Percentiles rank a stretch among this genome's conserved stretches.
phyloP scores from a whole-genome alignment of 2,888 invertebrate species.

The Neocrepidodera transversa region DNA sequence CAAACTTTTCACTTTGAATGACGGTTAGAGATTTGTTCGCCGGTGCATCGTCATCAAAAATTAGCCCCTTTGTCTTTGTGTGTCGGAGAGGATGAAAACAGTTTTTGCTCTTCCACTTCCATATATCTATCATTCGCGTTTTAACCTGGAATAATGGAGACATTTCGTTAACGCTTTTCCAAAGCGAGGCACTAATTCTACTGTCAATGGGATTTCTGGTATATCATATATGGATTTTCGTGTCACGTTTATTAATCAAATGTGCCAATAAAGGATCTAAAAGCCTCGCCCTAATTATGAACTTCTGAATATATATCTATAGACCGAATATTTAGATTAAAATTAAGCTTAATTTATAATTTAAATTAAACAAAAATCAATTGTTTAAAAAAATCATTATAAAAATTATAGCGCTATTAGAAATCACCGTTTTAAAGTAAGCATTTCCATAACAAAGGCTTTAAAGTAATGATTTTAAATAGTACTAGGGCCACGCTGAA shows the following conservation, averaged over 20 bases:
- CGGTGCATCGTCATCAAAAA: constrained; percentile 10
- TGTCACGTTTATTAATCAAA: constrained; percentile 7
- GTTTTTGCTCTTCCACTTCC: constrained; percentile 13
- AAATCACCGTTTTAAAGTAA: too few relatives aligned
- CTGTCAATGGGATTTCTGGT: constrained; percentile 7
- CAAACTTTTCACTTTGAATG: constrained; percentile 15
- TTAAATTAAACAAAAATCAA: too few relatives aligned
- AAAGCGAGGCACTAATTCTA: constrained; percentile 4
- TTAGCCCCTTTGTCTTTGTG: constrained; percentile 23
- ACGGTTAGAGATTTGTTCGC: constrained; percentile 11
- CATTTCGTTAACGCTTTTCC: constrained; percentile 9
- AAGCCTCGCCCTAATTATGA: not conserved
- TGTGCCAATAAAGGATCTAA: not conserved
- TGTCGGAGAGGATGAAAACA: constrained; percentile 3
- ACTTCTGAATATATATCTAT: not conserved
- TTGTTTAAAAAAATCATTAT: too few relatives aligned
- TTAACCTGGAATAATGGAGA: constrained; percentile 10
- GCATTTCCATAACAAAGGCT: too few relatives aligned
- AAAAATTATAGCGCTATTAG: too few relatives aligned
- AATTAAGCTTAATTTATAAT: too few relatives aligned
- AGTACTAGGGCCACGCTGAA: too few relatives aligned
- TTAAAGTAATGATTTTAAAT: too few relatives aligned
- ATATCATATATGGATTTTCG: constrained; percentile 4
- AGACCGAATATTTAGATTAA: too few relatives aligned
- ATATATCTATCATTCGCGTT: constrained; percentile 19